Percentiles rank a stretch among this genome's conserved stretches.
These are phyloP conservation scores for Burhinus oedicnemus DNA, from an alignment of 2,113 vertebrate genomes.

Conservation along the genomic window DNA sequence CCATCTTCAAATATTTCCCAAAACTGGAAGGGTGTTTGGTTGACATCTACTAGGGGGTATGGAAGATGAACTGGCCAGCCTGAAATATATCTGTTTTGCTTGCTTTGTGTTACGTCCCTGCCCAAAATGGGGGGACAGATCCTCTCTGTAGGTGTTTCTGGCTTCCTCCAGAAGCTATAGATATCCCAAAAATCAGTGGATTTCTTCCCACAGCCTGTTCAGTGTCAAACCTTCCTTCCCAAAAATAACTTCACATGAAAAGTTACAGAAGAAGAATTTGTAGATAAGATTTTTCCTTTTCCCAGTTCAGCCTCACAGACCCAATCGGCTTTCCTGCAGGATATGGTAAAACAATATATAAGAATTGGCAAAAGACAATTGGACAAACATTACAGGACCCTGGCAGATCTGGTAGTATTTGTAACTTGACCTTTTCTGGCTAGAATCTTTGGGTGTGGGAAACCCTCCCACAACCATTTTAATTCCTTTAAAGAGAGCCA, in stretches of 20 bases:
- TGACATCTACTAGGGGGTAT: not conserved
- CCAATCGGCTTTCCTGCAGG: not conserved
- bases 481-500: not conserved
- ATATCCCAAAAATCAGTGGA: not conserved
- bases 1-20: not conserved
- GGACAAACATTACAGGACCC: not conserved
- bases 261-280: not conserved
- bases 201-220: not conserved
- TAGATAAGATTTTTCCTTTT: not conserved
- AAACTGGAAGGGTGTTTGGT: not conserved
- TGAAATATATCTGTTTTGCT: not conserved
- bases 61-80: not conserved
- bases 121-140: not conserved
- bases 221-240: not conserved
- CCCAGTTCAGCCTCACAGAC: not conserved
- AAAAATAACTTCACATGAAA: not conserved
- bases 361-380: not conserved
- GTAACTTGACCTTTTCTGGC: not conserved
- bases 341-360: not conserved
- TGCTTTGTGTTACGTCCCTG: not conserved
- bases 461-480: not conserved
- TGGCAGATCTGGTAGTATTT: not conserved
- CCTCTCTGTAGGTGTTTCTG: not conserved
- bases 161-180: not conserved
- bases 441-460: not conserved